Evolutionary conservation across 1,140 invertebrate species (phyloP), one percentile per base, ranked within the genome.

Genomic region (Drosophila paulistorum): DNA sequence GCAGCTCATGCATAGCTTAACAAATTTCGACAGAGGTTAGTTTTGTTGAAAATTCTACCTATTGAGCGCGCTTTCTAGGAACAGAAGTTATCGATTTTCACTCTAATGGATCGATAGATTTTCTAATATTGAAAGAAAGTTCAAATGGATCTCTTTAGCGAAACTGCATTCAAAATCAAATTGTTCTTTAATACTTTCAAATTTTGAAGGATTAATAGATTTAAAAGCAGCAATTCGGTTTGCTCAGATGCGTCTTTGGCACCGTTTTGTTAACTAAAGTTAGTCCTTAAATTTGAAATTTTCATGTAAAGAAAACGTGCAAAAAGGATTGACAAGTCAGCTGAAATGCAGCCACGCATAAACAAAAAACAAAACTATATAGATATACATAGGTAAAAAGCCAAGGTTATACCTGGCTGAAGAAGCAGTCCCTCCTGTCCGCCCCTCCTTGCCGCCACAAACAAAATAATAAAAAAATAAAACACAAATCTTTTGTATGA

Each of bases 301-400:
- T 14, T 5, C 45, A 23, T 37, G 62, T 41, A 39, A 39, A 13
- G 3, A 39, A 39, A 11, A 13, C 11, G 37, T 13, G 30, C 57
- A 26, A 26, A 11, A 60, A 14, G 5, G 11, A 39, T 5, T 14
- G 23, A 26, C 23, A 30, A 45, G 14, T 26, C 23, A 33, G 23
- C 60, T 54, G 60, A 65, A 39, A 68, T 45, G 14, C 26, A 77
- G 65, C 73, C 37, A 55, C 51, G 48, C 23, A 17, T 26, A 26
- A 55, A 20, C 14, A 26, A 10, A 45, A 37, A 20, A 60, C 7
- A 45, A 64, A 51, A 54, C 65, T 75, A 75, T 58, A 57, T 74
- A 65, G 55, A 51, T 51, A 51, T n/a, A n/a, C n/a, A n/a, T 23
- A 11, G 10, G 3, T 13, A 51, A 17, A 1, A 9, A 51, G 45